Evolutionary conservation across 2,113 vertebrate genomes (phyloP), one percentile per base, ranked within the genome.

Genomic region (Mus spicilegus): DNA sequence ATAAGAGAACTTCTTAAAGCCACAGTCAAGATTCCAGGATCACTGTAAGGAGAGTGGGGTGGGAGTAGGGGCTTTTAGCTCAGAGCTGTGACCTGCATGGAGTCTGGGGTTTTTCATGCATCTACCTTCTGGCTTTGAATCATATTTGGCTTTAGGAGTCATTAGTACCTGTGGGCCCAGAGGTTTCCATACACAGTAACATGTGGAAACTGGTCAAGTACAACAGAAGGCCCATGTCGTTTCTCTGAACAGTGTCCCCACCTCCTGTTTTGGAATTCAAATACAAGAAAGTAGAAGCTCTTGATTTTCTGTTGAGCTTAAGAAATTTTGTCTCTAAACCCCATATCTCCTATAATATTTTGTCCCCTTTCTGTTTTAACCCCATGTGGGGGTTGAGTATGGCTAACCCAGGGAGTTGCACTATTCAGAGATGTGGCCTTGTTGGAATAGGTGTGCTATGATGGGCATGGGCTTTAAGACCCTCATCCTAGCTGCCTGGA

Each of bases 201-300:
- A 97, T 97, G 96, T 96, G 96, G 94, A 93, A 98, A 98, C 91
- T 97, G 97, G 97, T 98, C 95, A 96, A 96, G 94, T 96, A 94
- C 92, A 89, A 91, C 33, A 1, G 24, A 88, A 51, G n/a, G 49
- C 69, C 94, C 78, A n/a, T 88, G 87, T 73, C 61, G 76, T 88
- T 67, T 72, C 17, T 96, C 93, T 65, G 93, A 67, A 63, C 70
- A 4, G 26, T 17, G 67, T 97, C 94, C 94, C 98, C 95, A 97
- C 97, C 96, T 95, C 88, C 97, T 93, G 98, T 98, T 98, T 98
- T 98, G 98, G 98, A 98, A 98, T 98, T 98, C 98, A 98, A 98
- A 98, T 98, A 98, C 97, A 98, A 98, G 98, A 98, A 98, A 98
- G 98, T 97, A 33, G 86, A 95, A 91, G 96, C 98, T 98, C 98